phyloP scores from a whole-genome alignment of 2,888 invertebrate species.

The Synanthedon vespiformis region DNA sequence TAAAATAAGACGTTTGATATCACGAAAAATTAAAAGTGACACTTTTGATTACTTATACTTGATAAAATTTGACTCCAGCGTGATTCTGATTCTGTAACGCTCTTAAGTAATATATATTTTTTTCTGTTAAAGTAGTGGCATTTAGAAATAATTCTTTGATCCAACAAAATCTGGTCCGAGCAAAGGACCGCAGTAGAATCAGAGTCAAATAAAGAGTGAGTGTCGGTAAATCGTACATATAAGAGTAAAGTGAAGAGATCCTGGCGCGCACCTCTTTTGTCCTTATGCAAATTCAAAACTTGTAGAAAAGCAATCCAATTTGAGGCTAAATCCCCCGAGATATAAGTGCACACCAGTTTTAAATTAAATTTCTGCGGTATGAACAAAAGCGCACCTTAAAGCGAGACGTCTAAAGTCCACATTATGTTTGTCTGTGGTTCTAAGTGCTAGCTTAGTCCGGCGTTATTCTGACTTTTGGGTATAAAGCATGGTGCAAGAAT shows the following conservation, averaged over 20 bases:
- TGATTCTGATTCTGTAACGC: too few relatives aligned
- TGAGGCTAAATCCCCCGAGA: slow-evolving; percentile 47
- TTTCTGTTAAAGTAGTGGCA: too few relatives aligned
- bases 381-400: slow-evolving; percentile 4
- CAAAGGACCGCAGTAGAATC: too few relatives aligned
- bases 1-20: too few relatives aligned
- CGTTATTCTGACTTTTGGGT: slow-evolving; percentile 8
- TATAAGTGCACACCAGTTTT: slow-evolving; percentile 44
- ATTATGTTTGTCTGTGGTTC: slow-evolving; percentile 4
- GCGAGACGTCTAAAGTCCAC: slow-evolving; percentile 2
- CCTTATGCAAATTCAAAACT: slow-evolving; percentile 55
- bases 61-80: too few relatives aligned
- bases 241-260: background rate
- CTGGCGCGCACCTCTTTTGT: slow-evolving; percentile 18
- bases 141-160: too few relatives aligned
- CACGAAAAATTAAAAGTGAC: too few relatives aligned
- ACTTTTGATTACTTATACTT: too few relatives aligned
- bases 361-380: slow-evolving; percentile 36
- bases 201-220: too few relatives aligned
- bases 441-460: slow-evolving; percentile 21
- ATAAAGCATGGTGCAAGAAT: slow-evolving; percentile 1
- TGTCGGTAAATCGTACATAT: background rate
- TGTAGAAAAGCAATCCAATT: slow-evolving; percentile 58
- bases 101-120: too few relatives aligned
- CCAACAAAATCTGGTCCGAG: too few relatives aligned